phyloP scores from a whole-genome alignment of 2,113 vertebrate species.

The Actenoides hombroni region DNA sequence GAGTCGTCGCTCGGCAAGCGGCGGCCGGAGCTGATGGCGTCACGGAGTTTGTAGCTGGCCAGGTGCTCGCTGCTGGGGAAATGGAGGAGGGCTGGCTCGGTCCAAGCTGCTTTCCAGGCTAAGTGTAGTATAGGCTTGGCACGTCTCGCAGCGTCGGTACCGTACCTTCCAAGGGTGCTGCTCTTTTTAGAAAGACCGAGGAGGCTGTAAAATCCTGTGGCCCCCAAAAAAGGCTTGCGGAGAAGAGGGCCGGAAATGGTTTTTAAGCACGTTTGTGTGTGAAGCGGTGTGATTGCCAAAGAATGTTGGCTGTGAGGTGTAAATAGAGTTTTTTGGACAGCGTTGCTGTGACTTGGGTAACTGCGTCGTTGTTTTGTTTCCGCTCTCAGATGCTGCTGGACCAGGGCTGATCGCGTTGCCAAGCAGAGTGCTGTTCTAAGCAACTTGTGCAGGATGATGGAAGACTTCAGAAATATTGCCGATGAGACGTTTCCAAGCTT shows the following conservation, averaged over 20 bases:
- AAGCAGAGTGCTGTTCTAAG: not conserved
- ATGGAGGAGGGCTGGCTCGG: not conserved
- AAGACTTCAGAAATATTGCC: conserved; percentile 82
- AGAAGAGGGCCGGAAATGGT: no score
- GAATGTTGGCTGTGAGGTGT: rapidly evolving
- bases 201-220: not conserved
- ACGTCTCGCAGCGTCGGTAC: not conserved
- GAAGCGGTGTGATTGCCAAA: not conserved
- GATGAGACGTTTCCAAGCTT: conserved; percentile 92
- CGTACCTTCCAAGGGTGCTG: not conserved
- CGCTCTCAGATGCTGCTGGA: conserved; percentile 23
- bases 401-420: not conserved
- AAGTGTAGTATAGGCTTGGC: conserved; percentile 53
- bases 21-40: not conserved
- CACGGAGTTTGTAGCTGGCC: rapidly evolving
- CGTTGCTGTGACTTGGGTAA: not conserved
- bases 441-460: conserved; percentile 70
- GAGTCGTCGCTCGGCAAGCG: not conserved
- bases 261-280: not conserved
- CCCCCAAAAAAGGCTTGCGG: rapidly evolving
- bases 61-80: not conserved
- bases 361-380: not conserved
- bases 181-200: not conserved
- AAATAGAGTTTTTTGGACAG: not conserved
- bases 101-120: not conserved